These are phyloP conservation scores for Lamellibrachia columna DNA, from an alignment of 2,888 invertebrate genomes.

Conservation along the genomic window DNA sequence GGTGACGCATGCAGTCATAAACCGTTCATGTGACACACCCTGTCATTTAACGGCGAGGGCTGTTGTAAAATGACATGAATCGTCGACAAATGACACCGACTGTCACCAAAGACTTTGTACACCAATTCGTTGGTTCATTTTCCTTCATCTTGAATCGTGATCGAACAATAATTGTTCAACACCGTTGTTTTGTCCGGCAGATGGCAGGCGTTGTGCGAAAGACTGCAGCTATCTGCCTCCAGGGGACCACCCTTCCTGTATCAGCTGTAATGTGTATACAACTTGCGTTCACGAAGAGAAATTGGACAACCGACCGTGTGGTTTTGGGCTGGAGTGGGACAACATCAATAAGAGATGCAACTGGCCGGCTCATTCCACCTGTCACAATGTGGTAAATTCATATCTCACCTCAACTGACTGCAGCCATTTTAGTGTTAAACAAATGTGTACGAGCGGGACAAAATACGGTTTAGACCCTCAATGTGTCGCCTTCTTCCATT, in stretches of 20 bases:
- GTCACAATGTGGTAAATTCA: not conserved
- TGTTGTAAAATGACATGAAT: too few relatives aligned
- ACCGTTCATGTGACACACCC: too few relatives aligned
- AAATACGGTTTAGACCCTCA: too few relatives aligned
- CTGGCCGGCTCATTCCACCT: not conserved
- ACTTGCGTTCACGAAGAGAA: not conserved
- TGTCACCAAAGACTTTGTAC: too few relatives aligned
- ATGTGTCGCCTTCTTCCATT: too few relatives aligned
- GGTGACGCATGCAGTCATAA: too few relatives aligned
- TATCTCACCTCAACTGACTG: not conserved
- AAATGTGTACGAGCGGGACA: too few relatives aligned
- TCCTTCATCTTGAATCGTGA: too few relatives aligned
- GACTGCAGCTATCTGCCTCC: not conserved
- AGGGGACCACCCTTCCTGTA: not conserved
- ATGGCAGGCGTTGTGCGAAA: not conserved
- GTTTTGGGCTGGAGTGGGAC: not conserved
- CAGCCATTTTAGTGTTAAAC: not conserved
- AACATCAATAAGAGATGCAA: not conserved
- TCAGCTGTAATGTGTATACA: not conserved
- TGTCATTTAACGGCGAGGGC: too few relatives aligned
- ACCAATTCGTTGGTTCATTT: too few relatives aligned
- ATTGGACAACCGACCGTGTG: not conserved
- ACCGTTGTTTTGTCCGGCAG: not conserved
- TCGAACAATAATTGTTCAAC: too few relatives aligned
- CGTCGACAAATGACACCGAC: too few relatives aligned